Evolutionary conservation across 37 sponge, comb jelly and placozoan species (phyloP).

Genomic region (Dysidea cf. avara): DNA sequence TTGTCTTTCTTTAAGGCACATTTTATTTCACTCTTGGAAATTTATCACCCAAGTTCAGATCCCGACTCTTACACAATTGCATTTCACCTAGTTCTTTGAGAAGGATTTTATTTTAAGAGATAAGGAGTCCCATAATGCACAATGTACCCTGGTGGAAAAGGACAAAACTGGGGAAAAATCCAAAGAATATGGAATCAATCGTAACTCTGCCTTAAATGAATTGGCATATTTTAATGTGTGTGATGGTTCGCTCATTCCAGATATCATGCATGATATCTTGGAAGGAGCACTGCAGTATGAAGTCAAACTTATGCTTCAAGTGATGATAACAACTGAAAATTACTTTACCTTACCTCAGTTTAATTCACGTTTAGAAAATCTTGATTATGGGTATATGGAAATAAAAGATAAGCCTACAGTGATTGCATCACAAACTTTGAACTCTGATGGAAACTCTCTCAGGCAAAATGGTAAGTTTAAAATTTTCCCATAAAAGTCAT

Average conservation of each 20-base stretch:
- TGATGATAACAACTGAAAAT: too few species aligned
- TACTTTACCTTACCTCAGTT: too few species aligned
- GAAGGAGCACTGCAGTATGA: constrained; percentile 15
- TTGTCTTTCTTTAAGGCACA: constrained; percentile 11
- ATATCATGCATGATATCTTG: not conserved
- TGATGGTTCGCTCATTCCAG: not conserved
- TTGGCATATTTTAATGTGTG: too few species aligned
- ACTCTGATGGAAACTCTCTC: not conserved
- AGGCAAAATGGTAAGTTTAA: not conserved
- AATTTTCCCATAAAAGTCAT: too few species aligned
- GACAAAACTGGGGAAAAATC: constrained; percentile 2
- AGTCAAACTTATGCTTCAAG: not conserved
- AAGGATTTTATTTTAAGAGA: not conserved
- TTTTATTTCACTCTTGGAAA: constrained; percentile 53
- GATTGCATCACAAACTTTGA: too few species aligned
- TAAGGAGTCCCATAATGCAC: constrained; percentile 2
- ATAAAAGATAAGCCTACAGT: too few species aligned
- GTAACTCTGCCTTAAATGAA: constrained; percentile 2
- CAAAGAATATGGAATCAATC: constrained; percentile 27
- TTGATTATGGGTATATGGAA: too few species aligned
- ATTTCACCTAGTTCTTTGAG: not conserved
- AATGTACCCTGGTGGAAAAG: constrained; percentile 10
- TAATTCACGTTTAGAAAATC: too few species aligned
- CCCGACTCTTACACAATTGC: constrained; percentile 9
- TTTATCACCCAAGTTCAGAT: constrained; percentile 22